Evolutionary conservation across 2,797 vertebrate genomes (phyloP), one percentile per base, ranked within the genome.

Genomic region (Phataginus tetradactyla): DNA sequence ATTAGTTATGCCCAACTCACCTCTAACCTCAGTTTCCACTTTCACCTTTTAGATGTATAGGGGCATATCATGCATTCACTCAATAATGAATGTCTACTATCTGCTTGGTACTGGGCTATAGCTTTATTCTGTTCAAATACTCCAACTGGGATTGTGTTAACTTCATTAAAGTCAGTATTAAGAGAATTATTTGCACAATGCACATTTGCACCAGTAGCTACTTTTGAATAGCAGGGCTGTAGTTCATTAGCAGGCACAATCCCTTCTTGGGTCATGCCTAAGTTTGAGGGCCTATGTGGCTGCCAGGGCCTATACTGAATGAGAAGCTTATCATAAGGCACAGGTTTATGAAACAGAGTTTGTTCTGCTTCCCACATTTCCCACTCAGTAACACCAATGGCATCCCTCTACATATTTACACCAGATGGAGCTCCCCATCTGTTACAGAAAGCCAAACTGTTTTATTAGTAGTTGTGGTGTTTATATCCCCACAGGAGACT

Each of bases 351-450:
- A 83, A 85, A 23, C 93, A 11, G 55, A 96, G 57, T 49, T 93
- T 42, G 20, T 57, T 37, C 78, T 85, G 51, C 32, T 68, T 93
- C 53, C 94, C 63, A 83, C 57, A 57, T 91, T 91, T 69, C 83
- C 80, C 45, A 86, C 61, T 61, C 88, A 91, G 81, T 77, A 87
- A 80, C 61, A 94, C 61, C 83, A 95, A 93, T 55, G 96, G 61
- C 86, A 96, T 91, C 91, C 29, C 66, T 96, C 45, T 94, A 71
- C 72, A 63, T 71, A 57, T 79, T 96, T 93, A 83, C 12, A 96
- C 75, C 91, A 96, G 92, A 93, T 96, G 96, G 92, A 95, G 80
- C 68, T 57, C 77, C 83, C 94, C 93, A 96, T 93, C 88, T 96
- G 96, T 90, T 95, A 96, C 86, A 92, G 91, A 96, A 87, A 94